Percentiles rank a stretch among this genome's conserved stretches.
These are phyloP conservation scores for Psilopogon haemacephalus DNA, from an alignment of 2,113 vertebrate species.

Conservation along the genomic window DNA sequence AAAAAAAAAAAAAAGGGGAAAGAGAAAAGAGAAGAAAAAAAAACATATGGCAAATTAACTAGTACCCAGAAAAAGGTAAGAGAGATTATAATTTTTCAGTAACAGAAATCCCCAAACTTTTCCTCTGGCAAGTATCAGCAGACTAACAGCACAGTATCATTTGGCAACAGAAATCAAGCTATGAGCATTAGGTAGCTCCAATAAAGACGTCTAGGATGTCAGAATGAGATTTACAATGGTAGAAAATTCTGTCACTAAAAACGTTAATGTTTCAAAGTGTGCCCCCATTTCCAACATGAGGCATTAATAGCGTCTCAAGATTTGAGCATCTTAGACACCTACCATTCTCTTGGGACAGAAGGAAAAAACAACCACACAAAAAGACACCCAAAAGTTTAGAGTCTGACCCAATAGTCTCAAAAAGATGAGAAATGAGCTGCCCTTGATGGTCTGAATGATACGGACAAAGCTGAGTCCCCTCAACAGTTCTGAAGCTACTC, in stretches of 20 bases:
- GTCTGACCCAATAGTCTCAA: neutral
- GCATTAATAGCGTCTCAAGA: accelerated
- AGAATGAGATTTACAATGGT: accelerated
- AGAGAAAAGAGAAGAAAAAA: neutral
- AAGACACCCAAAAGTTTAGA: neutral
- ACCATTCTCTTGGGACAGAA: too few species aligned
- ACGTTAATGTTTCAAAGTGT: accelerated
- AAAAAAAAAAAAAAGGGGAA: too few species aligned
- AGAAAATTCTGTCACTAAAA: neutral
- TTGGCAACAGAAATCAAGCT: neutral
- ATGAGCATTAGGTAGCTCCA: neutral
- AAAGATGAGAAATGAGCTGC: neutral
- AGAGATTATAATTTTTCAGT: neutral
- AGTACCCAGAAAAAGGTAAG: neutral
- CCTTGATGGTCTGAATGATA: neutral
- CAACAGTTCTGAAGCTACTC: neutral
- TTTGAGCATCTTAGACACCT: neutral
- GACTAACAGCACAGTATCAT: neutral
- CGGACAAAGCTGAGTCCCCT: neutral
- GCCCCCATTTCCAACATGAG: accelerated
- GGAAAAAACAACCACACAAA: neutral
- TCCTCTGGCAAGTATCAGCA: neutral
- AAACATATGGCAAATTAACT: neutral
- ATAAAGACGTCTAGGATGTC: neutral
- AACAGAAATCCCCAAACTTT: neutral